A percentile compares a stretch with the other conserved stretches of the same genome.
Conservation (phyloP, 2,113 vertebrate genomes). For the Anhinga anhinga region DNA sequence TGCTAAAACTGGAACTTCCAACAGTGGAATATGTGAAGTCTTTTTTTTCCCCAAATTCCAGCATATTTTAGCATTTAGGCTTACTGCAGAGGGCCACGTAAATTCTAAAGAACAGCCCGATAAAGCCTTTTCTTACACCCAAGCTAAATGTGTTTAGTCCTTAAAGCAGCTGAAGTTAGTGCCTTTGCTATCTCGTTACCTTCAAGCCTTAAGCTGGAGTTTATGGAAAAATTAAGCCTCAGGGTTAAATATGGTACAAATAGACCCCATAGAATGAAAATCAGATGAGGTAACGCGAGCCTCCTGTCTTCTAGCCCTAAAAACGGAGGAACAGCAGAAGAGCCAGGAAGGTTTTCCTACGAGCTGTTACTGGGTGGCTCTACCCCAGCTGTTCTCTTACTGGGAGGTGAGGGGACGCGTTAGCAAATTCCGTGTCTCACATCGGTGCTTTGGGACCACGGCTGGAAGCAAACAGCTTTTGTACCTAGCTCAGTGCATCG, state of each 20-base stretch:
- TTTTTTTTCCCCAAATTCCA: not conserved
- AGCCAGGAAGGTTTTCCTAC: not conserved
- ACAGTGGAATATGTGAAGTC: rapidly evolving
- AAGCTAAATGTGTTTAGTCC: not conserved
- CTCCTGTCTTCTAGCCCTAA: not conserved
- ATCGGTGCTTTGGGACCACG: rapidly evolving
- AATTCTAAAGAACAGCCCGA: not conserved
- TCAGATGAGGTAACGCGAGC: not conserved
- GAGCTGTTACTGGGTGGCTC: not conserved
- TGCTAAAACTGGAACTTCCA: not conserved
- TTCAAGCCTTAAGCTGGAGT: not conserved
- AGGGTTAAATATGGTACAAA: not conserved
- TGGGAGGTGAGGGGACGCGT: rapidly evolving
- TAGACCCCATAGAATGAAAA: not conserved
- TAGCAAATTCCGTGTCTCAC: not conserved
- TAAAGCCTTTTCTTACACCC: not conserved
- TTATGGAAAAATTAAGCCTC: not conserved
- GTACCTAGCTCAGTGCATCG: rapidly evolving
- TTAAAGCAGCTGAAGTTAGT: not conserved
- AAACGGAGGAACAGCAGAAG: not conserved
- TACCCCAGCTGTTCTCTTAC: not conserved
- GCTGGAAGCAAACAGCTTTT: not conserved
- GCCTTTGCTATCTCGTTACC: not conserved
- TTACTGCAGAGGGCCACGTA: not conserved
- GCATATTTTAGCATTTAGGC: not conserved